phyloP scores from a whole-genome alignment of 2,113 vertebrate genomes.

The Aegithalos caudatus region DNA sequence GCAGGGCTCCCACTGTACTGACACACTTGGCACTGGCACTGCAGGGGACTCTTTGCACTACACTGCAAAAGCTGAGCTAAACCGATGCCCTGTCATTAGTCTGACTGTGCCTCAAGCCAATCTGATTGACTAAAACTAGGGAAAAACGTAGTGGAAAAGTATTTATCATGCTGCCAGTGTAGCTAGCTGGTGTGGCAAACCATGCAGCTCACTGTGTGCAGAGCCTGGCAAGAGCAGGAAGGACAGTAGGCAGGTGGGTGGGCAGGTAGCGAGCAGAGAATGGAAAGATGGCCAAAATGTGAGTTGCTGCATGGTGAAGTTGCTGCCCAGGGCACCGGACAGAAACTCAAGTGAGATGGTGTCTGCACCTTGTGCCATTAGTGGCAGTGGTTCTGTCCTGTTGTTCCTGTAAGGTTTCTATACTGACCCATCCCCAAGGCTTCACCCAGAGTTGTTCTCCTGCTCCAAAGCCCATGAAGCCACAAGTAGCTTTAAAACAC shows the following conservation, averaged over 20 bases:
- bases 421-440: neutral
- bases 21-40: neutral
- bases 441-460: neutral
- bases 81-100: neutral
- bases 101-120: neutral
- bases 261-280: neutral
- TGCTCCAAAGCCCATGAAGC: neutral
- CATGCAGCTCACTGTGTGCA: neutral
- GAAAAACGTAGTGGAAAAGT: neutral
- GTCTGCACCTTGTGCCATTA: neutral
- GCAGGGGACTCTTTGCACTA: neutral
- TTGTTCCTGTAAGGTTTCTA: neutral
- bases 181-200: neutral
- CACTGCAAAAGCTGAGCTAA: neutral
- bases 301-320: neutral
- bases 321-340: neutral
- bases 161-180: neutral
- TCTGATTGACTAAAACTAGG: neutral
- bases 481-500: neutral
- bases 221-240: accelerated
- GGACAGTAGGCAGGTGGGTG: neutral
- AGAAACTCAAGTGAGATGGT: neutral
- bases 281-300: neutral
- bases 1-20: neutral
- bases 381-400: accelerated